Conservation (phyloP, 2,888 invertebrate species). For the Lepidochrysops patricia region DNA sequence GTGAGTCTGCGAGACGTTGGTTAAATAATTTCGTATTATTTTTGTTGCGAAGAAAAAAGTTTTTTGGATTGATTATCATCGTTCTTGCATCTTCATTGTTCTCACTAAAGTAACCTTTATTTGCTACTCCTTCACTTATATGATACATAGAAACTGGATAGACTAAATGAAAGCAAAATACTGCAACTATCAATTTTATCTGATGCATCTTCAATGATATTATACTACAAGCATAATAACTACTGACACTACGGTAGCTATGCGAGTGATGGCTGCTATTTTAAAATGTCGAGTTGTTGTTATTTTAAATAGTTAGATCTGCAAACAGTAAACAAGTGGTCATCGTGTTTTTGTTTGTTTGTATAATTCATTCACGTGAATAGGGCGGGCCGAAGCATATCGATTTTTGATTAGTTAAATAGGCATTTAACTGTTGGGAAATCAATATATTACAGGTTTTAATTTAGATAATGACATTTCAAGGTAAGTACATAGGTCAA, state of each 20-base stretch:
- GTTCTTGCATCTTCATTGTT: constrained; percentile 27
- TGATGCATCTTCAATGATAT: constrained; percentile 27
- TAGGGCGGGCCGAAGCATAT: background rate
- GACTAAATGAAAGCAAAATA: constrained; percentile 30
- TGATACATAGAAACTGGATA: constrained; percentile 34
- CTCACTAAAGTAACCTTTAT: constrained; percentile 32
- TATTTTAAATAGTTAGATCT: background rate
- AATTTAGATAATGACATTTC: no score
- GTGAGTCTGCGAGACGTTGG: constrained; percentile 37
- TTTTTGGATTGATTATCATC: constrained; percentile 31
- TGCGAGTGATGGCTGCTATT: background rate
- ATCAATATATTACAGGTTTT: no score
- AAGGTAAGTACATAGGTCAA: no score
- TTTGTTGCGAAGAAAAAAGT: constrained; percentile 30
- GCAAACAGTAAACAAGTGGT: background rate
- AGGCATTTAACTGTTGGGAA: no score
- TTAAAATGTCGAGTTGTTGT: background rate
- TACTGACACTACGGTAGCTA: no score
- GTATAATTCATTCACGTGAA: background rate
- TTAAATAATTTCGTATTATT: constrained; percentile 30
- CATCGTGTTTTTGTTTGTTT: background rate
- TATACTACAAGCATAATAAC: no score
- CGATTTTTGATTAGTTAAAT: background rate
- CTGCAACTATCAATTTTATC: constrained; percentile 2
- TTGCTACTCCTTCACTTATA: constrained; percentile 37